Percentiles rank a stretch among this genome's conserved stretches.
phyloP scores from a whole-genome alignment of 2,888 invertebrate species.

The Perizoma flavofasciatum region DNA sequence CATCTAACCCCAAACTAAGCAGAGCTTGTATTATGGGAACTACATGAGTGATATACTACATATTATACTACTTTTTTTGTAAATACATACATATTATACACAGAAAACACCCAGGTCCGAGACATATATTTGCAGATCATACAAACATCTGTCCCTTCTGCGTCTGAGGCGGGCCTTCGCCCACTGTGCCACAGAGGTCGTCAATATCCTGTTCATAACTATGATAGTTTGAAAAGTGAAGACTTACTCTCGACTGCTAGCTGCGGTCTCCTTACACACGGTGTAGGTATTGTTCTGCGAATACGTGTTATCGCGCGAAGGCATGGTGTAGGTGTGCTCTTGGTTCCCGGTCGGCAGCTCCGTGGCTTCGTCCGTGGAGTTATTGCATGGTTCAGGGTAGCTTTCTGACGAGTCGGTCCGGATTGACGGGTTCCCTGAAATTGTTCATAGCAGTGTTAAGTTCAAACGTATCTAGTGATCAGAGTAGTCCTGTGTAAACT shows the following conservation, averaged over 20 bases:
- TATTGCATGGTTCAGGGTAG: conserved; percentile 77
- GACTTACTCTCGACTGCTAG: conserved; percentile 68
- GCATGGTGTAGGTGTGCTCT: conserved; percentile 60
- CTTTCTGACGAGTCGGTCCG: conserved; percentile 75
- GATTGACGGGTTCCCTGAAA: conserved; percentile 64
- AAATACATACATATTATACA: too few species aligned
- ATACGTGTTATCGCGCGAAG: conserved; percentile 45
- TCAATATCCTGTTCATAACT: too few species aligned
- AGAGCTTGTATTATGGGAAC: too few species aligned
- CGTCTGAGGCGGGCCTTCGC: too few species aligned
- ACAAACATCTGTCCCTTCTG: too few species aligned
- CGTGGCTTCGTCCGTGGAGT: conserved; percentile 69
- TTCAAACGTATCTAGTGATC: background rate
- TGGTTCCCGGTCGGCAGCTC: conserved; percentile 59
- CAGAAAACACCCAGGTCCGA: too few species aligned
- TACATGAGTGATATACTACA: too few species aligned
- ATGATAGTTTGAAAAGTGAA: background rate
- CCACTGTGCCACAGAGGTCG: too few species aligned
- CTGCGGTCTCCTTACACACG: conserved; percentile 55
- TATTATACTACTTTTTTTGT: too few species aligned
- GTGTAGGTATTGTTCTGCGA: conserved; percentile 59
- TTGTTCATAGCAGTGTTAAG: background rate
- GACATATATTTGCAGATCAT: too few species aligned
- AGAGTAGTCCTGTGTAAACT: too few species aligned
- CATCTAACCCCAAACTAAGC: too few species aligned